Base-by-base conservation (phyloP, 2,888 invertebrate genomes). In the Pelosia muscerda region DNA sequence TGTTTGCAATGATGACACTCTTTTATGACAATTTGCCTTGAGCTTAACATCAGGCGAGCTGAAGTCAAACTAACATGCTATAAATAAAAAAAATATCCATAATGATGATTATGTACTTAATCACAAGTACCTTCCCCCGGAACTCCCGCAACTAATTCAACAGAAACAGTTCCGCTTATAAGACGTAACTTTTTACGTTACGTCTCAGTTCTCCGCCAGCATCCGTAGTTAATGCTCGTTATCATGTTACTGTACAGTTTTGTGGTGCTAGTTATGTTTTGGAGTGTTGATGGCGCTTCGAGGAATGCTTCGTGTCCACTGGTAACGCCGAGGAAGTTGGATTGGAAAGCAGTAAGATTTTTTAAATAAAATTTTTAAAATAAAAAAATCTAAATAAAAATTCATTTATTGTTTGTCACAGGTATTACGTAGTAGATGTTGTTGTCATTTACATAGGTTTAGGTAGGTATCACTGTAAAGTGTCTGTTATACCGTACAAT, bases 321-420 rank as follows among this genome's bases (percentile, higher is more conserved):
- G 9, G 88, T 93, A 4, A 86, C 78, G 1, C 87, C 94, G 0
- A 86, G 88, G 61, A 91, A 93, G 72, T 75, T 94, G 74, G 92
- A 94, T 83, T 90, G 93, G 86, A 94, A 93, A 77, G 92, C 90
- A 75, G 94, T 94, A 75, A 90, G 92, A 26, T 13, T 54, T 26
- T n/a, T n/a, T n/a, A n/a, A n/a, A n/a, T n/a, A n/a, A n/a, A n/a
- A n/a, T n/a, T n/a, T n/a, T n/a, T n/a, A n/a, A n/a, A n/a, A n/a
- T n/a, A n/a, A n/a, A n/a, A n/a, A n/a, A n/a, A n/a, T n/a, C n/a
- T n/a, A n/a, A n/a, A n/a, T n/a, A n/a, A n/a, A n/a, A n/a, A n/a
- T n/a, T n/a, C n/a, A n/a, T n/a, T n/a, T n/a, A n/a, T n/a, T n/a
- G n/a, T n/a, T n/a, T n/a, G n/a, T n/a, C n/a, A n/a, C n/a, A n/a